Evolutionary conservation across 2,113 vertebrate species (phyloP).

Genomic region (Protomyctophum bolini): DNA sequence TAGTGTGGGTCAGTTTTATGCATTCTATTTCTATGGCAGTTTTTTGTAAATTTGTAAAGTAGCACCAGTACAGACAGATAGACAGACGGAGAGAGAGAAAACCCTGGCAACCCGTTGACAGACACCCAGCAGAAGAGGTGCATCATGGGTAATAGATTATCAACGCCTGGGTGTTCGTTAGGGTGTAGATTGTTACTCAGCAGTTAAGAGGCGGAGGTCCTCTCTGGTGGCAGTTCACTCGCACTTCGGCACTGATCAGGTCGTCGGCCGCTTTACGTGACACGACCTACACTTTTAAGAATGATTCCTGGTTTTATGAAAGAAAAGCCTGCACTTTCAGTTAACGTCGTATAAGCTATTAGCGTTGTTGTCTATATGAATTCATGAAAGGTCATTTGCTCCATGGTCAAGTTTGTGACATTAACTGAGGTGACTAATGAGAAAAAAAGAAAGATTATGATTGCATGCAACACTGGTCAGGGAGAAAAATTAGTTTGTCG

Average conservation of each 20-base stretch:
- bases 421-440: too few species aligned
- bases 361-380: background rate
- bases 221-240: constrained; percentile 27
- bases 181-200: constrained; percentile 75
- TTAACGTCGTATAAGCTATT: background rate
- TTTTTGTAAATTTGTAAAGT: constrained; percentile 56
- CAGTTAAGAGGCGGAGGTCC: constrained; percentile 49
- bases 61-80: constrained; percentile 78
- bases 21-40: constrained; percentile 35
- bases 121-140: constrained; percentile 74
- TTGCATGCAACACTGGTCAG: too few species aligned
- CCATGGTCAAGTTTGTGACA: too few species aligned
- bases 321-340: too few species aligned
- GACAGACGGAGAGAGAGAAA: constrained; percentile 53
- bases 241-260: background rate
- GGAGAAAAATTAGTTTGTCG: too few species aligned
- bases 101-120: constrained; percentile 68
- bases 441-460: too few species aligned
- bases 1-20: constrained; percentile 10
- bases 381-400: too few species aligned
- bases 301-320: background rate
- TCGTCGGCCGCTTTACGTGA: too few species aligned
- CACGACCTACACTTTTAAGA: background rate
- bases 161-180: constrained; percentile 74
- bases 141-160: constrained; percentile 79